Evolutionary conservation across 92 coral and sea anemone species (phyloP).

Genomic region (Epizoanthus rinbou): DNA sequence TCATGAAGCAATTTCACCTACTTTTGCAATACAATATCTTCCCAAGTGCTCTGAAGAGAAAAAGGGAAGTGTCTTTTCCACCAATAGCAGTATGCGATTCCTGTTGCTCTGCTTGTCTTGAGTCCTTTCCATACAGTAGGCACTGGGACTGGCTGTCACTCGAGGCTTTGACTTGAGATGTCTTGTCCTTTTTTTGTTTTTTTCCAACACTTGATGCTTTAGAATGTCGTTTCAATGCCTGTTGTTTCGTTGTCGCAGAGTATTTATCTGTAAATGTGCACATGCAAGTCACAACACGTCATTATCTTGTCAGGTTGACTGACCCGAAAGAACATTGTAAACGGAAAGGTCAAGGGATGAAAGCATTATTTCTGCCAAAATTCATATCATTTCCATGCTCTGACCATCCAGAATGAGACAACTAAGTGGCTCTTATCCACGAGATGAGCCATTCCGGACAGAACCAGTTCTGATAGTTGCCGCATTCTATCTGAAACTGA

Average conservation of each 20-base stretch:
- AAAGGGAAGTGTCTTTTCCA: constrained; percentile 85
- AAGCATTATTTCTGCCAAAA: no score
- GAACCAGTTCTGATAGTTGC: no score
- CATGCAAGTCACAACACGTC: background rate
- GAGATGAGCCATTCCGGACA: no score
- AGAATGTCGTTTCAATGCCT: constrained; percentile 32
- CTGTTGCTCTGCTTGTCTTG: constrained; percentile 26
- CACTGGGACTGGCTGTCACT: constrained; percentile 14
- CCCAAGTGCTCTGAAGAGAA: constrained; percentile 91
- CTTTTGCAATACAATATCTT: constrained; percentile 94
- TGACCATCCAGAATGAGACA: no score
- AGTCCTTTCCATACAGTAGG: constrained; percentile 57
- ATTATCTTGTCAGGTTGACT: background rate
- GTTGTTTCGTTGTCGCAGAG: constrained; percentile 1
- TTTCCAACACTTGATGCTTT: constrained; percentile 38
- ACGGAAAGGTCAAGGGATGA: no score
- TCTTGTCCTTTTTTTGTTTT: constrained; percentile 26
- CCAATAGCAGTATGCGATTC: constrained; percentile 77
- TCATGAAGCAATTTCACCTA: constrained; percentile 38
- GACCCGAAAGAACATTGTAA: no score
- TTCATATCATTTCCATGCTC: no score
- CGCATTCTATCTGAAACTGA: no score
- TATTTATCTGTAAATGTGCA: constrained; percentile 37
- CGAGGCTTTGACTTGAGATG: constrained; percentile 6
- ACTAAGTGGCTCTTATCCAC: no score